phyloP scores from a whole-genome alignment of 2,797 vertebrate species.

The Typhlichthys eigenmanni region DNA sequence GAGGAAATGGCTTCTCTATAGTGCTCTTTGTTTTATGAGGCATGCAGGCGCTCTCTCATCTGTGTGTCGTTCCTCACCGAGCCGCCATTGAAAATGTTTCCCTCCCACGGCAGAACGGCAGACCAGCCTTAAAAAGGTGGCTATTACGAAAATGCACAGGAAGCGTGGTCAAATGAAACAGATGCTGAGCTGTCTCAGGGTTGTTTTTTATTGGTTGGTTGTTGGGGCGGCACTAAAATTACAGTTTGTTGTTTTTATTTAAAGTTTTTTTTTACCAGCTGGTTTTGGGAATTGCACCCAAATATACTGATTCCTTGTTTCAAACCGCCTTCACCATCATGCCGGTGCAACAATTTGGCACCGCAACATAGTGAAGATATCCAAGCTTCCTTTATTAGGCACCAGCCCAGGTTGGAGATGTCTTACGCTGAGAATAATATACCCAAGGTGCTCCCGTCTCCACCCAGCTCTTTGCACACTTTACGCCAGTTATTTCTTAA shows the following conservation, averaged over 20 bases:
- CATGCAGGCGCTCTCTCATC: slow-evolving; percentile 68
- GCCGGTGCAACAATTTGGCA: slow-evolving; percentile 31
- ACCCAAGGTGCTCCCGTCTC: slow-evolving; percentile 43
- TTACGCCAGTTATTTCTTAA: slow-evolving; percentile 56
- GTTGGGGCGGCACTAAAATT: slow-evolving; percentile 21
- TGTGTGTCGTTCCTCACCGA: slow-evolving; percentile 57
- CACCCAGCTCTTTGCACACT: slow-evolving; percentile 34
- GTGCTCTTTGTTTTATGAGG: slow-evolving; percentile 75
- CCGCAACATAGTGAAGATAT: neutral
- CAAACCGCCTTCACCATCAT: slow-evolving; percentile 24
- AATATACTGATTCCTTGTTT: slow-evolving; percentile 48
- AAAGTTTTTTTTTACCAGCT: slow-evolving; percentile 6
- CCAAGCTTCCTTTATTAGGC: slow-evolving; percentile 6
- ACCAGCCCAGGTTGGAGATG: slow-evolving; percentile 18
- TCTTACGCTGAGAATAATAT: slow-evolving; percentile 25
- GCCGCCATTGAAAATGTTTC: slow-evolving; percentile 36
- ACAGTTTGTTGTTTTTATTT: slow-evolving; percentile 8
- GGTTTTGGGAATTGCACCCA: slow-evolving; percentile 46
- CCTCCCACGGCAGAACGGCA: slow-evolving; percentile 47
- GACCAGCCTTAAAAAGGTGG: slow-evolving; percentile 58
- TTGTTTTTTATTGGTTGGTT: slow-evolving; percentile 23
- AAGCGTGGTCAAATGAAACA: slow-evolving; percentile 61
- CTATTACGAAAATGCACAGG: slow-evolving; percentile 50
- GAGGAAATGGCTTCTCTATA: slow-evolving; percentile 68
- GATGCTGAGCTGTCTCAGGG: slow-evolving; percentile 36